A percentile compares a stretch with the other conserved stretches of the same genome.
phyloP scores from a whole-genome alignment of 1,140 invertebrate species.

The Drosophila mauritiana region DNA sequence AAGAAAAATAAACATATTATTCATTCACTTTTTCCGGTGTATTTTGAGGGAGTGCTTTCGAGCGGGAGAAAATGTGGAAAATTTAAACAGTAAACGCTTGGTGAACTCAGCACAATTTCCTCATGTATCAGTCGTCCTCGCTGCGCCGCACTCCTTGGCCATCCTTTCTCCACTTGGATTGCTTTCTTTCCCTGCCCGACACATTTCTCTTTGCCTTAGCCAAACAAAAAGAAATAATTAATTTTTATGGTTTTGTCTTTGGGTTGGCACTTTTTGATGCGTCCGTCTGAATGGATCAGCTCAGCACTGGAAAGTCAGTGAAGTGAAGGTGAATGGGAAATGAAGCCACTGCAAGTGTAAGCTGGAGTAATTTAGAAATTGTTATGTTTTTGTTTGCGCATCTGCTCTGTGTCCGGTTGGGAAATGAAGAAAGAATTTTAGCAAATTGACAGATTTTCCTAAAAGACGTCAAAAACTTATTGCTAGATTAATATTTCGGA shows the following conservation, averaged over 20 bases:
- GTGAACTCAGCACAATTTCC: constrained; percentile 61
- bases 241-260: constrained; percentile 64
- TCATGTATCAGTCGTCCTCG: constrained; percentile 59
- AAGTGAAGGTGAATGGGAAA: neutral
- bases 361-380: constrained; percentile 60
- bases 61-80: constrained; percentile 31
- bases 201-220: constrained; percentile 31
- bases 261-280: constrained; percentile 33
- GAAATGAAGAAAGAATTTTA: constrained; percentile 11
- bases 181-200: constrained; percentile 23
- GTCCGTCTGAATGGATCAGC: neutral
- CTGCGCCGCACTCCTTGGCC: constrained; percentile 40
- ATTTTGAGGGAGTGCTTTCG: neutral
- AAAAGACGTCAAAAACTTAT: no score
- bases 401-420: constrained; percentile 4
- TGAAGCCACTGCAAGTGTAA: constrained; percentile 56
- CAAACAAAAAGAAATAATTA: constrained; percentile 67
- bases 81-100: constrained; percentile 69
- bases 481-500: no score
- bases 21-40: neutral
- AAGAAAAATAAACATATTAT: neutral
- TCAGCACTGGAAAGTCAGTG: neutral
- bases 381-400: constrained; percentile 13
- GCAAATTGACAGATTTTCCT: neutral
- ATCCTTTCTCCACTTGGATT: constrained; percentile 19